These are phyloP conservation scores for Sphecodes monilicornis DNA, from an alignment of 2,888 invertebrate species.

Conservation along the genomic window DNA sequence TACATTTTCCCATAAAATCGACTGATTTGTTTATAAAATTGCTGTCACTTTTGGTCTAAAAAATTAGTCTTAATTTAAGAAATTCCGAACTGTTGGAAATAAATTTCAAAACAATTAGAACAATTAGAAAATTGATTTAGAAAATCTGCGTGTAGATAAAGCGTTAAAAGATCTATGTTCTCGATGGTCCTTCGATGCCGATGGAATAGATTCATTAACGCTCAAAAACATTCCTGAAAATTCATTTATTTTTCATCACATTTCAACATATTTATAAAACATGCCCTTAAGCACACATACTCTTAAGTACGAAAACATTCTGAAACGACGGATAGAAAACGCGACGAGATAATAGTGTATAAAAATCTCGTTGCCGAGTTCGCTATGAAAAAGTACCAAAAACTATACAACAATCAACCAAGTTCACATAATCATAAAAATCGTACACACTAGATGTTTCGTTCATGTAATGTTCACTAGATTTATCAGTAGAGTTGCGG, in stretches of 20 bases:
- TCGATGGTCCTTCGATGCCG: too few species aligned
- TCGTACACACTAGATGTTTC: background rate
- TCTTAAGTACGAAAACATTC: background rate
- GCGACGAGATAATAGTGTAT: background rate
- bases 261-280: background rate
- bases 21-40: too few species aligned
- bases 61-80: too few species aligned
- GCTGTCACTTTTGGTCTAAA: too few species aligned
- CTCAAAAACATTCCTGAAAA: background rate
- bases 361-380: constrained; percentile 3
- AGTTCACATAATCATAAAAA: background rate
- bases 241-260: background rate
- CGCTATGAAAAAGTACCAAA: background rate
- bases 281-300: background rate
- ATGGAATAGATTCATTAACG: background rate
- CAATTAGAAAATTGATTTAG: too few species aligned
- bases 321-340: background rate
- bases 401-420: background rate
- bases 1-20: too few species aligned
- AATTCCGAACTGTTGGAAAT: too few species aligned
- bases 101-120: too few species aligned
- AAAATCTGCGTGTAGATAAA: too few species aligned
- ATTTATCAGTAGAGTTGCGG: background rate
- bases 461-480: background rate
- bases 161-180: too few species aligned